Evolutionary conservation across 2,888 invertebrate species (phyloP).

Genomic region (Lithosia quadra): DNA sequence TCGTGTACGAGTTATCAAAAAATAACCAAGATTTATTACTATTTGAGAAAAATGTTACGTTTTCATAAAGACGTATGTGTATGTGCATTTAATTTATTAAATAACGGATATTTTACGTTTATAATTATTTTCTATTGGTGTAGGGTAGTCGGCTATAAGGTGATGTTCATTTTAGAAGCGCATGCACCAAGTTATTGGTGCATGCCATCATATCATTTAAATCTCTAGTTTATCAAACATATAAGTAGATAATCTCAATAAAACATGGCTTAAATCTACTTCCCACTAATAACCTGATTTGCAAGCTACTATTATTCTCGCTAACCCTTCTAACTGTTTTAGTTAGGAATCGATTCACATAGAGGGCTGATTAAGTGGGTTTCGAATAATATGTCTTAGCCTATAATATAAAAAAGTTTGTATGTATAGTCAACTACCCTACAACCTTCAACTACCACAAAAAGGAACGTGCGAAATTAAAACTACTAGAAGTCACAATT

Average conservation of each 20-base stretch:
- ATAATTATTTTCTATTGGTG: background rate
- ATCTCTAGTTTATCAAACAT: too few relatives aligned
- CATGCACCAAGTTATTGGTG: too few relatives aligned
- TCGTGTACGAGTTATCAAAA: slow-evolving; percentile 34
- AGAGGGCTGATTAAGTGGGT: too few relatives aligned
- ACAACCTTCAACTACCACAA: background rate
- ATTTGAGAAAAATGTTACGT: slow-evolving; percentile 18
- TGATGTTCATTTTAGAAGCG: background rate
- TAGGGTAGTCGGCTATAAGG: background rate
- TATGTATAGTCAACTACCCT: slow-evolving; percentile 1
- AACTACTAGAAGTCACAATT: slow-evolving; percentile 36
- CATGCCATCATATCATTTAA: too few relatives aligned
- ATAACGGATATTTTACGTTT: slow-evolving; percentile 20
- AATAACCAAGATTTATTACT: slow-evolving; percentile 37
- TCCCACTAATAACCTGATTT: too few relatives aligned
- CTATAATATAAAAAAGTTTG: background rate
- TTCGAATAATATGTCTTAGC: background rate
- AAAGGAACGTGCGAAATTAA: slow-evolving; percentile 26
- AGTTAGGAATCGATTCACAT: too few relatives aligned
- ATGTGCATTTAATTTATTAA: slow-evolving; percentile 21
- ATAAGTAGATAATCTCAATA: too few relatives aligned
- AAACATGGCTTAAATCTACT: too few relatives aligned
- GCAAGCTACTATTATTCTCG: too few relatives aligned
- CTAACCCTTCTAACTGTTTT: too few relatives aligned
- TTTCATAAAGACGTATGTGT: slow-evolving; percentile 7